Base-by-base conservation (phyloP, 2,113 vertebrate species). In the Podarcis cretensis region DNA sequence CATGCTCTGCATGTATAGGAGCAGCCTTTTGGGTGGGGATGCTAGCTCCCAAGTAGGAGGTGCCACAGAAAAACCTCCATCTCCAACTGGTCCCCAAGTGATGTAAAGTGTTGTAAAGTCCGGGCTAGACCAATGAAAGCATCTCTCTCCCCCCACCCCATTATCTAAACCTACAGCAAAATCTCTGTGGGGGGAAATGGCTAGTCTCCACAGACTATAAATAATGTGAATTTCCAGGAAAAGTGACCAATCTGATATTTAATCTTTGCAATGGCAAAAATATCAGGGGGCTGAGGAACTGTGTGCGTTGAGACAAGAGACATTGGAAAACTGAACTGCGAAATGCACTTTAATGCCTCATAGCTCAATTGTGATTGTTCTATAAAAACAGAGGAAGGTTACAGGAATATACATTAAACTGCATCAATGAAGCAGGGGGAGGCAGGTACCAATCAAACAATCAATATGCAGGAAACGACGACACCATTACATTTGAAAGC, bases 361-460 rank as follows among this genome's bases (percentile, higher is more conserved):
- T 25, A 73, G 66, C 86, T 92, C 93, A 85, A 86, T 92, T 90
- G 92, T 86, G 91, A 95, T 54, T 89, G 87, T 78, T 95, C 94
- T 95, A 91, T 95, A 92, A 94, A 81, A 95, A 95, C 89, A 89
- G 92, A 88, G 84, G 91, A 93, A 94, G 94, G 95, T 97, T 96
- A 96, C 95, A 96, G 96, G 96, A 97, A 97, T 94, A 93, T 94
- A 93, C 95, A 97, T 96, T 96, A 96, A 96, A 96, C 90, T 92
- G 94, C 93, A 94, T 96, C 96, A 96, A 97, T 96, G 94, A 95
- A 93, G 37, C 75, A 76, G 86, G 25, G 23, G 89, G 87, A 95
- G 94, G 95, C 94, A 95, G 95, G 94, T 96, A 95, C 93, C 94
- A 92, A 96, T 95, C 92, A 95, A 96, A 94, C 92, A 96, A 96